A percentile compares a stretch with the other conserved stretches of the same genome.
phyloP scores from a whole-genome alignment of 1,140 invertebrate genomes.

The Calliphora vicina region DNA sequence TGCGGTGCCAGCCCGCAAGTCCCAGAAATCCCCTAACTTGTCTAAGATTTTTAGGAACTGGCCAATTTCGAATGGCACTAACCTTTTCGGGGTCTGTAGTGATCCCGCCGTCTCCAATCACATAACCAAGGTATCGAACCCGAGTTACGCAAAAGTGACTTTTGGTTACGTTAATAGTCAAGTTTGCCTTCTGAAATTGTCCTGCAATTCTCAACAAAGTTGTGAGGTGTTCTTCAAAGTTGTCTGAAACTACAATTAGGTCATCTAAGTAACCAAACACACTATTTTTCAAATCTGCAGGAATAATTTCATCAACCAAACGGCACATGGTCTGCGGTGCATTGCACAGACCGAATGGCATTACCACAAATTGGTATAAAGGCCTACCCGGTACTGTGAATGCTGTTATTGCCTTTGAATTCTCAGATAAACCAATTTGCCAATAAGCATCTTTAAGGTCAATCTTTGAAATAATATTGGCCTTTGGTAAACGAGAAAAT shows the following conservation, averaged over 20 bases:
- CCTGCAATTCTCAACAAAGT: constrained; percentile 38
- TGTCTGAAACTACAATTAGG: constrained; percentile 43
- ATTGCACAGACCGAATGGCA: constrained; percentile 64
- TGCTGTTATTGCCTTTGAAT: constrained; percentile 60
- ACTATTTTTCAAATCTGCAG: constrained; percentile 18
- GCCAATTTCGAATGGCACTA: constrained; percentile 17
- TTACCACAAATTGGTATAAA: constrained; percentile 61
- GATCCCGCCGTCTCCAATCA: constrained; percentile 37
- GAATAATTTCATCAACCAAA: constrained; percentile 41
- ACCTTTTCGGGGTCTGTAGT: constrained; percentile 37
- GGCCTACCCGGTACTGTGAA: constrained; percentile 63
- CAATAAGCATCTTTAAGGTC: constrained; percentile 56
- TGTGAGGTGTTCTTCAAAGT: constrained; percentile 45
- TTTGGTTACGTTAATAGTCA: constrained; percentile 31
- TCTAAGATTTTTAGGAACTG: constrained; percentile 23
- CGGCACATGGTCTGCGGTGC: constrained; percentile 42
- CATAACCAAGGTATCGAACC: constrained; percentile 38
- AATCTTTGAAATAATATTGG: constrained; percentile 43
- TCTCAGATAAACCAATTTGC: constrained; percentile 53
- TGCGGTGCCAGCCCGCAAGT: constrained; percentile 37
- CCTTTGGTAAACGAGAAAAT: constrained; percentile 39
- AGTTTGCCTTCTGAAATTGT: constrained; percentile 1
- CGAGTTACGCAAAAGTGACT: constrained; percentile 35
- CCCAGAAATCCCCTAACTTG: constrained; percentile 45
- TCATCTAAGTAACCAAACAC: constrained; percentile 54